Conservation (phyloP, 2,888 invertebrate genomes). For the Pseudeuparius sepicola region DNA sequence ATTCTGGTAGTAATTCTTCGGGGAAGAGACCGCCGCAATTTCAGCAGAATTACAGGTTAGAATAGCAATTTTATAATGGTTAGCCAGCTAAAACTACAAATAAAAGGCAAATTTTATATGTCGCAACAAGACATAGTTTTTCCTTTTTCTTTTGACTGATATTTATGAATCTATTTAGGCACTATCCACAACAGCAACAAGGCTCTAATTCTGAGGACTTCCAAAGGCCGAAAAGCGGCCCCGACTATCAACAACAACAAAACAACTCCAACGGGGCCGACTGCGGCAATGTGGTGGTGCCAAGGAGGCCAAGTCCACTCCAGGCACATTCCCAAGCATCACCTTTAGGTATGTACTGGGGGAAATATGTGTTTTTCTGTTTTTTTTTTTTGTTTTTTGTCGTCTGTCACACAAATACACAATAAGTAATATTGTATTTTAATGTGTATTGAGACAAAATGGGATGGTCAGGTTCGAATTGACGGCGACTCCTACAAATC, state of each 20-base stretch:
- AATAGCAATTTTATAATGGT: no score
- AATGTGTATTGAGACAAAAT: no score
- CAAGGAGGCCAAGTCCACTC: conserved; percentile 57
- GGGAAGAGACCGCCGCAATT: conserved; percentile 43
- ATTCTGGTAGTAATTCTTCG: conserved; percentile 45
- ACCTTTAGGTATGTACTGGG: conserved; percentile 40
- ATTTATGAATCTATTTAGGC: no score
- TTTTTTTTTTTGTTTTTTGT: conserved; percentile 8
- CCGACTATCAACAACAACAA: conserved; percentile 38
- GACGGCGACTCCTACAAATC: no score
- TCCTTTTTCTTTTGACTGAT: no score
- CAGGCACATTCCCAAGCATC: conserved; percentile 63
- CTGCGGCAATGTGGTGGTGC: conserved; percentile 53
- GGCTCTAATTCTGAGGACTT: conserved; percentile 42
- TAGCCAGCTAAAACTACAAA: no score
- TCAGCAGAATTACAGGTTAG: conserved; percentile 44
- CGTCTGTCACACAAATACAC: neutral
- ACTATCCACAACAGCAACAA: conserved; percentile 45
- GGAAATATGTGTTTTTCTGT: conserved; percentile 1
- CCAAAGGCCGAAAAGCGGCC: conserved; percentile 44
- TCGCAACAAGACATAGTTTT: no score
- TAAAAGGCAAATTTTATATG: no score
- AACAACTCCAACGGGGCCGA: conserved; percentile 40
- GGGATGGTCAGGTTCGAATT: no score
- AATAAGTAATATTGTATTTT: no score